phyloP scores from a whole-genome alignment of 2,888 invertebrate genomes.

The Drosophila rubida region DNA sequence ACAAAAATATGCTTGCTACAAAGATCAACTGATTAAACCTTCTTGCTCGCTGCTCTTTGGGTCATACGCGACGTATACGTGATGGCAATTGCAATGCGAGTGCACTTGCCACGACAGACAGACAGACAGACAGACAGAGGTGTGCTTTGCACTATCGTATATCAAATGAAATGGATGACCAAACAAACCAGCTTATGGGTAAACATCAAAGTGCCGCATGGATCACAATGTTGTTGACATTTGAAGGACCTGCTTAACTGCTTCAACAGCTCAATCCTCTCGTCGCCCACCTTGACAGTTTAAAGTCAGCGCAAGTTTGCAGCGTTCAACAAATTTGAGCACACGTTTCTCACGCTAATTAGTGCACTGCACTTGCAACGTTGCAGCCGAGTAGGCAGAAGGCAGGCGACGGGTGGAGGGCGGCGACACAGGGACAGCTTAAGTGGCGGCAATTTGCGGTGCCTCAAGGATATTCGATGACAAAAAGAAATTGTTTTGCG shows the following conservation, averaged over 20 bases:
- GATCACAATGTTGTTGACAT: constrained; percentile 40
- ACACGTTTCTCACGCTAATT: constrained; percentile 72
- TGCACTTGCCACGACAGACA: constrained; percentile 1
- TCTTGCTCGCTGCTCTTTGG: constrained; percentile 10
- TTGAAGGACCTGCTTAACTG: constrained; percentile 12
- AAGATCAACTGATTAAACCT: constrained; percentile 4
- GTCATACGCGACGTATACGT: constrained; percentile 54
- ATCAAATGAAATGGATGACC: constrained; percentile 79
- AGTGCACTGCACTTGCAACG: constrained; percentile 39
- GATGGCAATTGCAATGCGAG: constrained; percentile 19
- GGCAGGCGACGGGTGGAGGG: too few species aligned
- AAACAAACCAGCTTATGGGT: constrained; percentile 74
- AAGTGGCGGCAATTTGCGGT: constrained; percentile 77
- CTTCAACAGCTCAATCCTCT: neutral
- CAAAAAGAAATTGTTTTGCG: constrained; percentile 79
- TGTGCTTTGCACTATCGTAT: constrained; percentile 53
- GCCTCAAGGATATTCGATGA: constrained; percentile 80
- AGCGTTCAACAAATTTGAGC: constrained; percentile 27
- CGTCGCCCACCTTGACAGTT: constrained; percentile 4
- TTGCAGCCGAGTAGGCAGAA: neutral
- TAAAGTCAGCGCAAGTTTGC: constrained; percentile 9
- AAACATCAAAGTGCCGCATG: constrained; percentile 66
- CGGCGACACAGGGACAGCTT: too few species aligned
- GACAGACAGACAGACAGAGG: neutral
- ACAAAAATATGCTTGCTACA: constrained; percentile 27